These are phyloP conservation scores for Eristalis intricaria DNA, from an alignment of 2,888 invertebrate genomes.

Conservation along the genomic window DNA sequence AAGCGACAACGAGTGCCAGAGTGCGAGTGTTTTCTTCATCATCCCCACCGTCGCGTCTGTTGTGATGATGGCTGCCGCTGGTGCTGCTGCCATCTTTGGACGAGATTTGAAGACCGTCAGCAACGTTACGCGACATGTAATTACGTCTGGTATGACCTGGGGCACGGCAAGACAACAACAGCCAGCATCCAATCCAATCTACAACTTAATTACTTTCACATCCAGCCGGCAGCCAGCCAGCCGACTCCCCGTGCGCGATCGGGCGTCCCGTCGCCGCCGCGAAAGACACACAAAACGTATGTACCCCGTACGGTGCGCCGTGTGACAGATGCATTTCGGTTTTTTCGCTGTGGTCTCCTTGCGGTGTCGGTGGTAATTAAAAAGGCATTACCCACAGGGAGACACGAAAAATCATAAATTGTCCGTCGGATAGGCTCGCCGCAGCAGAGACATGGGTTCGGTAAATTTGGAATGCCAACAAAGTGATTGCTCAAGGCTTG, in stretches of 20 bases:
- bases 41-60: background rate
- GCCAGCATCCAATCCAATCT: background rate
- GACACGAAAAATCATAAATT: background rate
- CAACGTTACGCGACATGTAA: constrained; percentile 30
- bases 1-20: background rate
- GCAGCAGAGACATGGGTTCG: background rate
- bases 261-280: background rate
- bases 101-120: background rate
- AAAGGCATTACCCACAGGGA: background rate
- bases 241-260: background rate
- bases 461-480: background rate
- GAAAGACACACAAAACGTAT: background rate
- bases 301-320: background rate
- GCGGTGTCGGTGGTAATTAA: background rate
- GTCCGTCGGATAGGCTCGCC: background rate
- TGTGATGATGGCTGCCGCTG: background rate
- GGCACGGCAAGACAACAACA: constrained; percentile 6
- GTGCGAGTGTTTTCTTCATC: background rate
- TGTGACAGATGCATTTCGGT: background rate
- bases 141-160: constrained; percentile 57
- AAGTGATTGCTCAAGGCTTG: background rate
- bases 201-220: background rate
- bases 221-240: background rate
- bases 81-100: background rate
- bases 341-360: background rate